These are phyloP conservation scores for Nebria brevicollis DNA, from an alignment of 2,888 invertebrate genomes.

Conservation along the genomic window DNA sequence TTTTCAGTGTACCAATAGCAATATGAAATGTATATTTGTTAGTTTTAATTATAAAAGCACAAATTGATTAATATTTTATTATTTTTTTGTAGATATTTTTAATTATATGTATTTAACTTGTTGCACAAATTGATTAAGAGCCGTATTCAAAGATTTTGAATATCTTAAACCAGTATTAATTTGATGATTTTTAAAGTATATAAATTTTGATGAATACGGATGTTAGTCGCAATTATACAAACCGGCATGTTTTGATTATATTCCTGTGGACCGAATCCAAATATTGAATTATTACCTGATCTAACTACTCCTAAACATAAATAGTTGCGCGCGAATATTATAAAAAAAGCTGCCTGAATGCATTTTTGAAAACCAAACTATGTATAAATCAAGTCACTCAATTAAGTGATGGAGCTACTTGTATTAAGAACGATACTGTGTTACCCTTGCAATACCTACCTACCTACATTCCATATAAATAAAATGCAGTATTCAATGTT, in stretches of 20 bases:
- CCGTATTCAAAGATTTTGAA: no score
- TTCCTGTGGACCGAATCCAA: slow-evolving; percentile 39
- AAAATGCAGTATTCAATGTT: slow-evolving; percentile 41
- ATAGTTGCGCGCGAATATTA: slow-evolving; percentile 23
- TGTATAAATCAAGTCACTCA: slow-evolving; percentile 27
- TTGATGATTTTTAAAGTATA: no score
- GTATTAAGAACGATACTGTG: slow-evolving; percentile 34
- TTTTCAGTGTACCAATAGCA: slow-evolving; percentile 2
- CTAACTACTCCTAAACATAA: slow-evolving; percentile 10
- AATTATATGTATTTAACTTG: no score
- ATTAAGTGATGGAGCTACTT: slow-evolving; percentile 38
- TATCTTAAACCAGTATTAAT: no score
- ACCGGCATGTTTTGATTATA: slow-evolving; percentile 37
- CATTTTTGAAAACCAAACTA: slow-evolving; percentile 29
- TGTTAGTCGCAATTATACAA: neutral
- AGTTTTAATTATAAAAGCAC: no score
- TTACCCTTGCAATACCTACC: slow-evolving; percentile 40
- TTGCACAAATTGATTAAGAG: no score
- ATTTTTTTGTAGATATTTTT: no score
- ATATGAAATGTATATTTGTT: neutral
- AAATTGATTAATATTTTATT: no score
- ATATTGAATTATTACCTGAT: slow-evolving; percentile 42
- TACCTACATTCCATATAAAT: neutral
- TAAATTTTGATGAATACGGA: no score
- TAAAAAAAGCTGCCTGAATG: slow-evolving; percentile 35